Percentiles rank a stretch among this genome's conserved stretches.
phyloP scores from a whole-genome alignment of 1,140 invertebrate species.

The Papilio polyxenes region DNA sequence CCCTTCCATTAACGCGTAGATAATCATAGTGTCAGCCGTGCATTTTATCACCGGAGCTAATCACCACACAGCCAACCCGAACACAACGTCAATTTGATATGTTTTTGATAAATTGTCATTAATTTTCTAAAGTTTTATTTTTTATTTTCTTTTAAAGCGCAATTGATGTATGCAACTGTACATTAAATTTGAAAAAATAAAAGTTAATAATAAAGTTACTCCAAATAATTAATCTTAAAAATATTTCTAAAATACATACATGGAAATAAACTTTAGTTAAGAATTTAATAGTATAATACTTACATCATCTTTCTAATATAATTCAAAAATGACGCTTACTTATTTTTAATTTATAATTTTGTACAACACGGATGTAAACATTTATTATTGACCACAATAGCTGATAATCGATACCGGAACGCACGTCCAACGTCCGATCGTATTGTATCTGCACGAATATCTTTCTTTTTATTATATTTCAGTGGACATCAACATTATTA shows the following conservation, averaged over 20 bases:
- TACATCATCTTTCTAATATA: too few species aligned
- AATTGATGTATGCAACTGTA: background rate
- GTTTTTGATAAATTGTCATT: slow-evolving; percentile 52
- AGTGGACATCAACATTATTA: slow-evolving; percentile 54
- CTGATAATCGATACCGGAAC: background rate
- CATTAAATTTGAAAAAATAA: background rate
- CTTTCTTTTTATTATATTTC: slow-evolving; percentile 27
- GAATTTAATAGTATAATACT: too few species aligned
- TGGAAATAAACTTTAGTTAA: too few species aligned
- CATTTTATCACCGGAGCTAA: slow-evolving; percentile 78
- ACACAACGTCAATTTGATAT: slow-evolving; percentile 40
- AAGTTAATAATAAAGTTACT: background rate
- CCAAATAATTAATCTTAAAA: too few species aligned
- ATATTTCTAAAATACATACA: too few species aligned
- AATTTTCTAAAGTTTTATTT: slow-evolving; percentile 31
- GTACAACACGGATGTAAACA: slow-evolving; percentile 18
- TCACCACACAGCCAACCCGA: slow-evolving; percentile 45
- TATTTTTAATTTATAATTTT: background rate
- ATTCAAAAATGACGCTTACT: too few species aligned
- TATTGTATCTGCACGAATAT: slow-evolving; percentile 21
- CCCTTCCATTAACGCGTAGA: slow-evolving; percentile 40
- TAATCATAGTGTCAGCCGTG: slow-evolving; percentile 74
- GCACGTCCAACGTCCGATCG: slow-evolving; percentile 2
- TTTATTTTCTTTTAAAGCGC: slow-evolving; percentile 18
- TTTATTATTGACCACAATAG: slow-evolving; percentile 31